Base-by-base conservation (phyloP, 2,888 invertebrate species). In the Athalia circularis region DNA sequence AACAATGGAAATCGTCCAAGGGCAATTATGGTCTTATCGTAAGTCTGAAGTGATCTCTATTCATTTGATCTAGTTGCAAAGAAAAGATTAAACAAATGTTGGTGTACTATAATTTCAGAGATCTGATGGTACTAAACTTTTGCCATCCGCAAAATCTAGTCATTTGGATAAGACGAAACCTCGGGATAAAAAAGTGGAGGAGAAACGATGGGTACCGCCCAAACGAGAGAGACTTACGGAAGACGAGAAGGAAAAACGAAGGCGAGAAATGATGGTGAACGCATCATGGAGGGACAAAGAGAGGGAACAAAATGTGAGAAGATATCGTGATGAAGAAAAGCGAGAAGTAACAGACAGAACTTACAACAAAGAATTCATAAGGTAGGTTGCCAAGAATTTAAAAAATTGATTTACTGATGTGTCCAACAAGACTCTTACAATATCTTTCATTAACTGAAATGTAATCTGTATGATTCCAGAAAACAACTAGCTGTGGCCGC, bases 201-300 rank as follows among this genome's bases (percentile, higher is more conserved):
- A 84, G 54, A 85, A 81, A 78, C 86, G 87, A 82, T 77, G 83
- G 13, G 82, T 86, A n/a, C 82, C 78, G 77, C 89, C 87, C 77
- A 84, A 83, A 81, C 81, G 84, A 79, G 86, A 89, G 79, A 90
- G 88, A 81, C 87, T 94, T 5, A 92, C 92, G 11, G 93, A 93
- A 77, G 92, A 92, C 80, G 96, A 96, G 86, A 94, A 94, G 83
- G 95, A 97, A 87, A 92, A 91, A 79, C 92, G 93, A 62, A 92
- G 95, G 65, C 92, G 91, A 70, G 96, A 96, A 90, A 98, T 98
- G 98, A 94, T 95, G 92, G 92, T 93, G 8, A 96, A 97, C 87
- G 98, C 97, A 0, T 90, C 90, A 0, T 93, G 93, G 92, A 92
- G 95, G 0, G 95, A 95, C 86, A 91, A 91, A 59, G 93, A 95